phyloP scores from a whole-genome alignment of 2,113 vertebrate species.

The Gymnobelideus leadbeateri region DNA sequence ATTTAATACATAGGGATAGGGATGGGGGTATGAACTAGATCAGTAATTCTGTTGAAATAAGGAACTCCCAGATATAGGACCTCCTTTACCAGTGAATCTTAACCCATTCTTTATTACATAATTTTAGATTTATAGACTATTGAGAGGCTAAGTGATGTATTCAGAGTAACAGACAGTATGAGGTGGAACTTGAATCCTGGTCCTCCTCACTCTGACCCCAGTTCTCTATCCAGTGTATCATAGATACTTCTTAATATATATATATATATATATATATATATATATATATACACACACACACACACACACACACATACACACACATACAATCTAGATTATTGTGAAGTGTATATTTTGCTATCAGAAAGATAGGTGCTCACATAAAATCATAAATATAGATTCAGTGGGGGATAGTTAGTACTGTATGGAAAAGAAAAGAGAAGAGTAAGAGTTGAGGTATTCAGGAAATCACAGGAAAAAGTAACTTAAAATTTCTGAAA shows the following conservation, averaged over 20 bases:
- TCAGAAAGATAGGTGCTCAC: not conserved
- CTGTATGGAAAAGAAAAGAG: not conserved
- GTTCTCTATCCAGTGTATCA: not conserved
- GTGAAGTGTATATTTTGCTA: too few species aligned
- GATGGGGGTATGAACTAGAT: not conserved
- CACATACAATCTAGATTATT: too few species aligned
- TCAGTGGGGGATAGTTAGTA: not conserved
- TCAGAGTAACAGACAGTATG: not conserved
- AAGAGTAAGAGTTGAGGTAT: not conserved
- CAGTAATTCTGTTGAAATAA: not conserved
- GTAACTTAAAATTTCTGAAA: not conserved
- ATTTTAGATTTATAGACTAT: not conserved
- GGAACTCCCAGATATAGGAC: not conserved
- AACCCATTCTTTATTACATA: not conserved
- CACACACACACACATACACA: too few species aligned
- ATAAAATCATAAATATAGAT: too few species aligned
- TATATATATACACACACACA: too few species aligned
- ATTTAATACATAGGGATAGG: not conserved
- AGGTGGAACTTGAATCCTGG: not conserved
- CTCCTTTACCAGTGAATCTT: not conserved
- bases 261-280: too few species aligned
- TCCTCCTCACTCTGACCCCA: not conserved
- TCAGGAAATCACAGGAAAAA: not conserved
- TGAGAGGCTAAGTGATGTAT: not conserved
- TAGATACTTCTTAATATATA: not conserved